Evolutionary conservation across 1,140 invertebrate genomes (phyloP).

Genomic region (Lordiphosa collinella): DNA sequence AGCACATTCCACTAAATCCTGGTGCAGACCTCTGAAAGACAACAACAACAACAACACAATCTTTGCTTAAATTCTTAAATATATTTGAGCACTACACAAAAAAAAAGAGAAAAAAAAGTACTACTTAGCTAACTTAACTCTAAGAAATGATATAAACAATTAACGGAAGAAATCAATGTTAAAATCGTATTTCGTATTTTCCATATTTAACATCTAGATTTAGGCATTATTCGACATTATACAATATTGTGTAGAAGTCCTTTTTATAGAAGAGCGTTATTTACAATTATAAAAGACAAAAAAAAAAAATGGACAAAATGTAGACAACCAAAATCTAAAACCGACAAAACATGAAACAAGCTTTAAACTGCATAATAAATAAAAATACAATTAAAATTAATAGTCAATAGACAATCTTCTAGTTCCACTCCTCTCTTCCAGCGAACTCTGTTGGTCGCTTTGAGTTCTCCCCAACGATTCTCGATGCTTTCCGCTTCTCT

Average conservation of each 20-base stretch:
- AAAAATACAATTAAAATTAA: conserved; percentile 1
- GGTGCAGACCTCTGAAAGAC: conserved; percentile 1
- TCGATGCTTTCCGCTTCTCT: too few relatives aligned
- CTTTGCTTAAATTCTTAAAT: conserved; percentile 50
- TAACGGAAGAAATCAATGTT: conserved; percentile 14
- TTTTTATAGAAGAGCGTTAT: conserved; percentile 67
- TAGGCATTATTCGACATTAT: conserved; percentile 70
- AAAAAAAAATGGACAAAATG: conserved; percentile 41
- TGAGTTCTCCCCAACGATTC: too few relatives aligned
- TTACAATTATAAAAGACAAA: conserved; percentile 53
- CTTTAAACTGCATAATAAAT: conserved; percentile 68
- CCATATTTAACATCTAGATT: conserved; percentile 67
- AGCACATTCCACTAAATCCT: conserved; percentile 42
- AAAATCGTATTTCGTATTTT: conserved; percentile 66
- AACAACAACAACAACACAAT: conserved; percentile 40
- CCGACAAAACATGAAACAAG: conserved; percentile 44
- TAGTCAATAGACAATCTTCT: too few relatives aligned
- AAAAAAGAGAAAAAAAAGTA: conserved; percentile 48
- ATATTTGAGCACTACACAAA: conserved; percentile 53
- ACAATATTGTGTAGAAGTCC: conserved; percentile 50
- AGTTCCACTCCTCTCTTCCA: too few relatives aligned
- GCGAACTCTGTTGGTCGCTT: too few relatives aligned
- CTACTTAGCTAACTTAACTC: conserved; percentile 44
- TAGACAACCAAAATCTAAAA: conserved; percentile 53
- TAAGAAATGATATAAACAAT: conserved; percentile 25